phyloP scores from a whole-genome alignment of 92 coral and sea anemone species.

The Hydrozoanthus gracilis region DNA sequence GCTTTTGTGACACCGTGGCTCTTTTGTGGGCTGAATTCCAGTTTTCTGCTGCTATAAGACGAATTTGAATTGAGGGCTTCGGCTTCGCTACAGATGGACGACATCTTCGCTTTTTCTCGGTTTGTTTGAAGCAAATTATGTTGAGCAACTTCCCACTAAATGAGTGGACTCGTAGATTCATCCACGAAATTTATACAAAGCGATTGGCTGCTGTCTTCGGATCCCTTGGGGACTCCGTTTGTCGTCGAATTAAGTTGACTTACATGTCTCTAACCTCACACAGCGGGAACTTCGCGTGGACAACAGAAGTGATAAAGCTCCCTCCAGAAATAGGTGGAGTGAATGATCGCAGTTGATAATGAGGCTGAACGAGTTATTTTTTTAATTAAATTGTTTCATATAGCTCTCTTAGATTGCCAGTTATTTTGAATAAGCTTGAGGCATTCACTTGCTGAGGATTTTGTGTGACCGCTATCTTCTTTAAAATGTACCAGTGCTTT shows the following conservation, averaged over 20 bases:
- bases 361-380: slow-evolving; percentile 15
- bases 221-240: slow-evolving; percentile 18
- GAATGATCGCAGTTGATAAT: slow-evolving; percentile 14
- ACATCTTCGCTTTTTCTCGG: background rate
- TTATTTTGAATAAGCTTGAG: background rate
- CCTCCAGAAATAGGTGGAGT: slow-evolving; percentile 27
- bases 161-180: slow-evolving; percentile 5
- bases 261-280: background rate
- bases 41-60: slow-evolving; percentile 26
- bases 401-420: slow-evolving; percentile 17
- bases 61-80: slow-evolving; percentile 29
- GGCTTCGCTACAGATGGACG: slow-evolving; percentile 26
- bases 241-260: slow-evolving; percentile 2
- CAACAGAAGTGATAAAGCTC: slow-evolving; percentile 18
- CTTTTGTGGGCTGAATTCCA: slow-evolving; percentile 32
- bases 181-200: slow-evolving; percentile 18
- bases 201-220: slow-evolving; percentile 14
- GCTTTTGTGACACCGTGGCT: slow-evolving; percentile 1
- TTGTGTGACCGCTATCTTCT: background rate
- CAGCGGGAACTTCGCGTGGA: slow-evolving; percentile 29
- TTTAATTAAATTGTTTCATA: slow-evolving; percentile 34
- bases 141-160: background rate
- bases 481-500: background rate
- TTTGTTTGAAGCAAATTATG: background rate
- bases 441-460: slow-evolving; percentile 13